phyloP scores from a whole-genome alignment of 2,113 vertebrate species.

The Xyrauchen texanus region DNA sequence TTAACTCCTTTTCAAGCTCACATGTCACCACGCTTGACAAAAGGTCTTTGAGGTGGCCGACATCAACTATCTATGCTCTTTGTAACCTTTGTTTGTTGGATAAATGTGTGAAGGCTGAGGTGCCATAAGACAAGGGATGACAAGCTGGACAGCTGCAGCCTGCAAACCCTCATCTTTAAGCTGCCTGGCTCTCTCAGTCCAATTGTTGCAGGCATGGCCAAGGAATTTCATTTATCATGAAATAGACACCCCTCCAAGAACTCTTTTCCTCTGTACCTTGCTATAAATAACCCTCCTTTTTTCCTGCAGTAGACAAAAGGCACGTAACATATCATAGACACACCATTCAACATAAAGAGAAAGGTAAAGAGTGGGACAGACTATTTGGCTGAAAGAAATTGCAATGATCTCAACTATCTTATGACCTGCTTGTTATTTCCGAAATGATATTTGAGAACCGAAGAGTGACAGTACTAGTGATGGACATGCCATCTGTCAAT shows the following conservation, averaged over 20 bases:
- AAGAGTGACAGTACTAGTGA: slow-evolving; percentile 2
- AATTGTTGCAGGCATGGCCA: slow-evolving; percentile 55
- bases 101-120: slow-evolving; percentile 43
- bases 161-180: slow-evolving; percentile 49
- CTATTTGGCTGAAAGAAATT: background rate
- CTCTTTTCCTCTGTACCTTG: slow-evolving; percentile 60
- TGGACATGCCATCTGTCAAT: slow-evolving; percentile 27
- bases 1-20: slow-evolving; percentile 40
- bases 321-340: slow-evolving; percentile 41
- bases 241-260: slow-evolving; percentile 61
- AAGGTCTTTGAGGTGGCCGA: slow-evolving; percentile 41
- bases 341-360: background rate
- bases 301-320: slow-evolving; percentile 23
- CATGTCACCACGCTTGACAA: slow-evolving; percentile 30
- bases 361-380: slow-evolving; percentile 5
- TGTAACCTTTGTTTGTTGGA: slow-evolving; percentile 31
- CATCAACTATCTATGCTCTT: slow-evolving; percentile 29
- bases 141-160: slow-evolving; percentile 42
- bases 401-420: slow-evolving; percentile 12
- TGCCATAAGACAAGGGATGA: slow-evolving; percentile 54
- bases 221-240: slow-evolving; percentile 73
- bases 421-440: background rate
- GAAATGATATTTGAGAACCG: slow-evolving; percentile 3
- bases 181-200: slow-evolving; percentile 48
- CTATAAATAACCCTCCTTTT: slow-evolving; percentile 54